Evolutionary conservation across 2,113 vertebrate genomes (phyloP).

Genomic region (Sander lucioperca): DNA sequence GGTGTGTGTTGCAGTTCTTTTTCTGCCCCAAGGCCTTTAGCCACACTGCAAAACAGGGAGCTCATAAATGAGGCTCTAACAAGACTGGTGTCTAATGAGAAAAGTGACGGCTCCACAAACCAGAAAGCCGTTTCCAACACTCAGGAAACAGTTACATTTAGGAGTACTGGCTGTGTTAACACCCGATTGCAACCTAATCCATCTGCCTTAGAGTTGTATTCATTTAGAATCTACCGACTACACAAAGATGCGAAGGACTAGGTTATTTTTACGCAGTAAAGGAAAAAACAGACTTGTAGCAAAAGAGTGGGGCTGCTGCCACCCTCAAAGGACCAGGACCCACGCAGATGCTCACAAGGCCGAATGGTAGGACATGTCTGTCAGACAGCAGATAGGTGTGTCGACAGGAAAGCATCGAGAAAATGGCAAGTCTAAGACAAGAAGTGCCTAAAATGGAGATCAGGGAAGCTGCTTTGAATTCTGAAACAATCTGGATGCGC

Average conservation of each 20-base stretch:
- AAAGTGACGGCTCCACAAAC: conserved; percentile 24
- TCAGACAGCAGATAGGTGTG: conserved; percentile 50
- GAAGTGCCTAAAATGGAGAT: conserved; percentile 48
- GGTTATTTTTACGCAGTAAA: conserved; percentile 20
- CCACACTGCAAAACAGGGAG: conserved; percentile 39
- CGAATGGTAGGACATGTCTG: conserved; percentile 34
- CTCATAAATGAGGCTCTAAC: conserved; percentile 64
- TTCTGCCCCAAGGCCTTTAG: conserved; percentile 57
- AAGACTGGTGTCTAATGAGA: conserved; percentile 51
- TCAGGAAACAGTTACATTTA: conserved; percentile 17
- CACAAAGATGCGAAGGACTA: conserved; percentile 25
- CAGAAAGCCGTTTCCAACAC: not conserved
- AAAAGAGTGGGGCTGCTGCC: conserved; percentile 35
- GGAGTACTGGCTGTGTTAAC: conserved; percentile 18
- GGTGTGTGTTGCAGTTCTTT: conserved; percentile 32
- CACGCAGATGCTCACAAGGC: conserved; percentile 49
- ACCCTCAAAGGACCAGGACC: conserved; percentile 14
- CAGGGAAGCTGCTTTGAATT: conserved; percentile 51
- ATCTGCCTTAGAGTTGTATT: conserved; percentile 47
- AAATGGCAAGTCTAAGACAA: conserved; percentile 30
- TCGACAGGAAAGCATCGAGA: conserved; percentile 27
- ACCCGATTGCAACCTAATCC: conserved; percentile 18
- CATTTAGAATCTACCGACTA: conserved; percentile 34
- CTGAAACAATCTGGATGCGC: conserved; percentile 60
- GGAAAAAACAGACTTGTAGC: conserved; percentile 1